These are phyloP conservation scores for Sipha flava DNA, from an alignment of 1,140 invertebrate species.

Conservation along the genomic window DNA sequence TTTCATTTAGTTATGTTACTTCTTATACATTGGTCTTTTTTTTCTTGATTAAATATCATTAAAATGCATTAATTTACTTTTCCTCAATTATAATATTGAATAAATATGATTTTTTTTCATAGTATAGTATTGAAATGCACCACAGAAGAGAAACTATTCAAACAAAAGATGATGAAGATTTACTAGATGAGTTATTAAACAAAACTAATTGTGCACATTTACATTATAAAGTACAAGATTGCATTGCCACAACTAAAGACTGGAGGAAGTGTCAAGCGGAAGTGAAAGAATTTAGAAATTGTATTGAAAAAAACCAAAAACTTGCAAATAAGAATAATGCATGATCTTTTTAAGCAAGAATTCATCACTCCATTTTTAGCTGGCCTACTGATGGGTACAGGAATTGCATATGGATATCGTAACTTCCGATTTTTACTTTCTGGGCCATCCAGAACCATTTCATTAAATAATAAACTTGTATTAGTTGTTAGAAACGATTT, in stretches of 20 bases:
- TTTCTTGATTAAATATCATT: too few species aligned
- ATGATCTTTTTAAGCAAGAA: not conserved
- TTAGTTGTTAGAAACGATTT: constrained; percentile 81
- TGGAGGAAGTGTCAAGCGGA: constrained; percentile 83
- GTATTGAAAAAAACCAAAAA: constrained; percentile 56
- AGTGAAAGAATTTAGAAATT: constrained; percentile 67
- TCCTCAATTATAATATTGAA: too few species aligned
- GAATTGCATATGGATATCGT: not conserved
- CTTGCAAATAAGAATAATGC: not conserved
- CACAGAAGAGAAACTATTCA: not conserved
- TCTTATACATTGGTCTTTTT: too few species aligned
- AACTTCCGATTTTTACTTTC: not conserved
- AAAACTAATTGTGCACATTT: constrained; percentile 78
- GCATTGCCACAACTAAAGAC: constrained; percentile 76
- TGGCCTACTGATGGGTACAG: not conserved
- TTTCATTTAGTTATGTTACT: too few species aligned
- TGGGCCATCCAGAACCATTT: not conserved
- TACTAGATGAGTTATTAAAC: constrained; percentile 72
- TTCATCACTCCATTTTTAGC: constrained; percentile 7
- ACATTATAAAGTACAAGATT: constrained; percentile 81
- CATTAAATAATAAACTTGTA: constrained; percentile 57
- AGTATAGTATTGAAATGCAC: not conserved
- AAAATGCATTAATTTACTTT: too few species aligned
- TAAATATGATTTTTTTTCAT: too few species aligned
- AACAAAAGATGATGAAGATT: constrained; percentile 48